These are phyloP conservation scores for Lasioglossum oenotherae DNA, from an alignment of 2,888 invertebrate genomes.

Conservation along the genomic window DNA sequence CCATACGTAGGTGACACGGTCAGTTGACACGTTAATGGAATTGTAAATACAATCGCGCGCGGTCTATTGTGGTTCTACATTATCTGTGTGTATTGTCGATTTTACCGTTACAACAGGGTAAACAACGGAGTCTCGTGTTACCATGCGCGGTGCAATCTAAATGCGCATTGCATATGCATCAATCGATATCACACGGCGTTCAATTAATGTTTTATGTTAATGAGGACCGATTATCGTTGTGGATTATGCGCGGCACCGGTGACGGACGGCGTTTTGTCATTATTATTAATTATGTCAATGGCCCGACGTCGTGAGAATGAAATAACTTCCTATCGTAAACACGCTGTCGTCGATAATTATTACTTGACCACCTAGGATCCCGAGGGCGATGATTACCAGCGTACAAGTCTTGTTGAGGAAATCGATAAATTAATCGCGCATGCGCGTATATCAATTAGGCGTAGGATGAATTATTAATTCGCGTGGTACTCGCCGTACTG, in stretches of 20 bases:
- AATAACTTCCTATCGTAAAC: conserved; percentile 64
- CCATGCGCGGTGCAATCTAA: conserved; percentile 14
- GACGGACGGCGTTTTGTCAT: conserved; percentile 52
- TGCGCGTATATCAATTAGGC: conserved; percentile 74
- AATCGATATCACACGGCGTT: conserved; percentile 21
- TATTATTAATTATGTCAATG: conserved; percentile 70
- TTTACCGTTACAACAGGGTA: conserved; percentile 7
- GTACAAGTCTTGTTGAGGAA: conserved; percentile 69
- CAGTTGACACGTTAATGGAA: background rate
- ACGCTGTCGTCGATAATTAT: conserved; percentile 67
- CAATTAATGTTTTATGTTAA: conserved; percentile 62
- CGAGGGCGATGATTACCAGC: conserved; percentile 63
- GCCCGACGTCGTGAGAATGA: conserved; percentile 49
- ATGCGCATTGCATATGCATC: conserved; percentile 24
- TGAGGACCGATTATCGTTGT: conserved; percentile 35
- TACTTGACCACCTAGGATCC: conserved; percentile 55
- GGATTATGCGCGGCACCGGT: conserved; percentile 24
- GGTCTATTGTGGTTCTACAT: background rate
- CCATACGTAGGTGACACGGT: background rate
- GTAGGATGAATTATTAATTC: conserved; percentile 71
- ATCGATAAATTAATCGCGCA: conserved; percentile 76
- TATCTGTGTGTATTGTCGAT: conserved; percentile 5
- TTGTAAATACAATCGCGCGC: background rate
- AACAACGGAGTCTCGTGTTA: conserved; percentile 10
- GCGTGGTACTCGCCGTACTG: conserved; percentile 34